Evolutionary conservation across 2,888 invertebrate genomes (phyloP).

Genomic region (Amphiduros pacificus): DNA sequence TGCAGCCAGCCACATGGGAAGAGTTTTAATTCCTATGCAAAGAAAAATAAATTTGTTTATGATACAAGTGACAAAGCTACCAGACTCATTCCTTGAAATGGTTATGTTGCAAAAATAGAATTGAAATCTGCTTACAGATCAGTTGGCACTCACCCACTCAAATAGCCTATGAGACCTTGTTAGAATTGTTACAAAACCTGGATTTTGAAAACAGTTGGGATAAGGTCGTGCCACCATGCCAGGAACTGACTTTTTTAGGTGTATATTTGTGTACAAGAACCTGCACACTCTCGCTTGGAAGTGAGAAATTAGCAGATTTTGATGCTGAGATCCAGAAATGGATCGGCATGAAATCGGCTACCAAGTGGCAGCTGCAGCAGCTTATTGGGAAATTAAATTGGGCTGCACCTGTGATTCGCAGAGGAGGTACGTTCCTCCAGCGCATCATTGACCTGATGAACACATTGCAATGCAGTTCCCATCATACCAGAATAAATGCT

Average conservation of each 20-base stretch:
- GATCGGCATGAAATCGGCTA: neutral
- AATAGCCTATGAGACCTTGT: neutral
- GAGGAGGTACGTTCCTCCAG: constrained; percentile 8
- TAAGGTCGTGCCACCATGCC: constrained; percentile 4
- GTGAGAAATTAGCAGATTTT: neutral
- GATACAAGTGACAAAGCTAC: neutral
- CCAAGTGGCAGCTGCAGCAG: constrained; percentile 3
- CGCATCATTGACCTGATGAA: neutral
- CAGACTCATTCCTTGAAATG: neutral
- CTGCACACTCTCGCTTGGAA: neutral
- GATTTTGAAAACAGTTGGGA: constrained; percentile 10
- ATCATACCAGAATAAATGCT: neutral
- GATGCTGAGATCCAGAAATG: neutral
- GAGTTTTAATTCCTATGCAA: neutral
- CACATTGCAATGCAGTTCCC: neutral
- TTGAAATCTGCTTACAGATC: neutral
- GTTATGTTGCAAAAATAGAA: neutral
- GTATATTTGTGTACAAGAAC: neutral
- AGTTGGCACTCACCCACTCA: neutral
- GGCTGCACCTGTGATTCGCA: constrained; percentile 5
- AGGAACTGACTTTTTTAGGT: constrained; percentile 12
- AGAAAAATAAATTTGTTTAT: neutral
- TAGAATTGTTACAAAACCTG: neutral
- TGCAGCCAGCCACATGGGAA: neutral
- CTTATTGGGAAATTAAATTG: constrained; percentile 12